Evolutionary conservation across 2,113 vertebrate genomes (phyloP), one percentile per base, ranked within the genome.

Genomic region (Nibea albiflora): DNA sequence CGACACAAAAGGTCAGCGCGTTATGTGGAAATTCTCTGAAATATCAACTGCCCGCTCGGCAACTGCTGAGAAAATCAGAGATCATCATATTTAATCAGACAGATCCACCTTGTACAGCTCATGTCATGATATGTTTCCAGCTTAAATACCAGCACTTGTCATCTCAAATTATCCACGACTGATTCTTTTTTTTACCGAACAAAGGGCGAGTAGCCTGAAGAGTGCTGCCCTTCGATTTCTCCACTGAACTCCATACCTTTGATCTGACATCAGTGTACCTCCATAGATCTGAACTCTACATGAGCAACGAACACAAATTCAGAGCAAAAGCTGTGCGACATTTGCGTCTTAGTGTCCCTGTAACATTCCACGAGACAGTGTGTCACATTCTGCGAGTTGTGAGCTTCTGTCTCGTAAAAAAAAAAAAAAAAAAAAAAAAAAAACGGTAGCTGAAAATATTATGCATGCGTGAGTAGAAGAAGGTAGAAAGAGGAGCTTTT

Each of bases 391-490:
- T 11, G 42, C 12, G 0, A 56, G 68, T 26, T 65, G 66, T 31
- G 7, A 56, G 65, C 61, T 68, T 78, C 62, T 60, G 76, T 86
- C 64, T 88, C 11, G 10, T 22, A 8, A 76, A 76, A 91, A 88
- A 35, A 35, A 28, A 76, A 91, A 88, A 8, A 76, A 76, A 91
- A 88, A 35, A 35, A 28, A 76, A 91, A 88, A 26, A 26, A 26
- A 91, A 88, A 90, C 76, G 72, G 58, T 75, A 87, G 87, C 85
- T 39, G 53, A 2, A 83, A 86, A 82, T 52, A 85, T 89, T 85
- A 86, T 79, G 75, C 83, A 85, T 80, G 52, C 86, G 47, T 1
- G 70, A 39, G 19, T 46, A n/a, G 71, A 85, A 73, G 26, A 56
- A 44, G 24, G 31, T 16, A 39, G 64, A 16, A 60, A 49, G 62